phyloP scores from a whole-genome alignment of 2,797 vertebrate genomes.

The Anableps anableps region DNA sequence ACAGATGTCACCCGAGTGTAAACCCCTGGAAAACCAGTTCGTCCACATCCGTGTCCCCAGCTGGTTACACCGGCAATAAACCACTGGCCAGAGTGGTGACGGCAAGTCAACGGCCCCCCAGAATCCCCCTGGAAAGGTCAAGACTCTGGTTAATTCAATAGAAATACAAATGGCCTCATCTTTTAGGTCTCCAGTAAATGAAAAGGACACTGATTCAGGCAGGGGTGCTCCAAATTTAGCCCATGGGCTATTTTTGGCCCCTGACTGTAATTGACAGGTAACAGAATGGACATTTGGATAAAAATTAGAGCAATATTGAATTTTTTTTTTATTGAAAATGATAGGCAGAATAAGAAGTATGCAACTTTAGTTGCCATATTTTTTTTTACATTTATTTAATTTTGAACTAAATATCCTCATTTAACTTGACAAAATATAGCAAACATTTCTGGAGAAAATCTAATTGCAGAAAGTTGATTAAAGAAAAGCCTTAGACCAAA shows the following conservation, averaged over 20 bases:
- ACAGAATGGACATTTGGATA: not conserved
- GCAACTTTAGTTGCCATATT: not conserved
- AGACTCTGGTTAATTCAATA: not conserved
- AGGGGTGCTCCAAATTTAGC: not conserved
- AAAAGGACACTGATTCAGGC: not conserved
- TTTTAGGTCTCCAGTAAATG: not conserved
- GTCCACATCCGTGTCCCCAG: conserved; percentile 94
- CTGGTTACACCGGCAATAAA: conserved; percentile 96
- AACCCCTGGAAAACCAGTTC: conserved; percentile 90
- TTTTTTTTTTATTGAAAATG: not conserved
- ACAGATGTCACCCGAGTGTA: conserved; percentile 90
- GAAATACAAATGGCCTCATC: conserved; percentile 5
- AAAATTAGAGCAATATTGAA: not conserved
- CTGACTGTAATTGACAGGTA: not conserved
- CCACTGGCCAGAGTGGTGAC: conserved; percentile 88
- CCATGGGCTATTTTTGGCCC: not conserved
- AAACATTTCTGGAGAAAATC: not conserved
- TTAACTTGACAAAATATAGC: not conserved
- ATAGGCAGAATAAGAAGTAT: not conserved
- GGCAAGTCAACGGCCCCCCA: conserved; percentile 91
- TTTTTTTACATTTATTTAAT: not conserved
- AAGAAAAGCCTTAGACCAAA: not conserved
- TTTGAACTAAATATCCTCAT: not conserved
- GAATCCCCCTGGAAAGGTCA: conserved; percentile 87
- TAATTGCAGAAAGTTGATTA: no score